These are phyloP conservation scores for Pseudomyrmex sp. DNA, from an alignment of 1,140 invertebrate species.

Conservation along the genomic window DNA sequence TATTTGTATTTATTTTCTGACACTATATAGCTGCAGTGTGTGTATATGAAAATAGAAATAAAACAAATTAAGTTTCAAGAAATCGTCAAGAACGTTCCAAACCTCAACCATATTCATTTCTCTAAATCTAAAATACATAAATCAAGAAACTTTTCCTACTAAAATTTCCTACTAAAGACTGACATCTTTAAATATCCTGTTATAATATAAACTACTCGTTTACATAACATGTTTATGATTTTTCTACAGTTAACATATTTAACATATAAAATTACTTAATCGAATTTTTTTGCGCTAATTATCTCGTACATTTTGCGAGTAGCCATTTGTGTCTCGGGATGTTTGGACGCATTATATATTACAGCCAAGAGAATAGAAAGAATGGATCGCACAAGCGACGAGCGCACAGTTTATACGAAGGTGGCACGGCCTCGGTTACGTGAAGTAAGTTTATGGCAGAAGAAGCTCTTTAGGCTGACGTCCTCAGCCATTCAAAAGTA, in stretches of 20 bases:
- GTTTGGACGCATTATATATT: constrained; percentile 7
- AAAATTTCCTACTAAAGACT: too few relatives aligned
- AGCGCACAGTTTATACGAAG: constrained; percentile 24
- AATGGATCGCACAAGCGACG: constrained; percentile 40
- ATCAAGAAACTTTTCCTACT: too few relatives aligned
- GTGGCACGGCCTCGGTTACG: constrained; percentile 21
- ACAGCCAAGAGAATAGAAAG: constrained; percentile 4
- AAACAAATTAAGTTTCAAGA: too few relatives aligned
- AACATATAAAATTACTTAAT: not conserved
- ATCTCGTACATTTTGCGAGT: not conserved
- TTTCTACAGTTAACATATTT: not conserved
- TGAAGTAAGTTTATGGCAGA: constrained; percentile 50
- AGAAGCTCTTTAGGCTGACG: constrained; percentile 36
- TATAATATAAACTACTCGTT: too few relatives aligned
- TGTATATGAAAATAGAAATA: too few relatives aligned
- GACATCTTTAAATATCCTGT: too few relatives aligned
- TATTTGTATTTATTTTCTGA: too few relatives aligned
- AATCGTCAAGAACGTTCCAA: too few relatives aligned
- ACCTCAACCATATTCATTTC: too few relatives aligned
- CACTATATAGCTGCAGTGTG: too few relatives aligned
- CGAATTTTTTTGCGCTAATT: not conserved
- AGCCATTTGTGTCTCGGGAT: not conserved
- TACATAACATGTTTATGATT: too few relatives aligned
- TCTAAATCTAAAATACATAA: too few relatives aligned
- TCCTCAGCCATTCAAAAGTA: constrained; percentile 42